Evolutionary conservation across 2,113 vertebrate species (phyloP), one percentile per base, ranked within the genome.

Genomic region (Mirounga angustirostris): DNA sequence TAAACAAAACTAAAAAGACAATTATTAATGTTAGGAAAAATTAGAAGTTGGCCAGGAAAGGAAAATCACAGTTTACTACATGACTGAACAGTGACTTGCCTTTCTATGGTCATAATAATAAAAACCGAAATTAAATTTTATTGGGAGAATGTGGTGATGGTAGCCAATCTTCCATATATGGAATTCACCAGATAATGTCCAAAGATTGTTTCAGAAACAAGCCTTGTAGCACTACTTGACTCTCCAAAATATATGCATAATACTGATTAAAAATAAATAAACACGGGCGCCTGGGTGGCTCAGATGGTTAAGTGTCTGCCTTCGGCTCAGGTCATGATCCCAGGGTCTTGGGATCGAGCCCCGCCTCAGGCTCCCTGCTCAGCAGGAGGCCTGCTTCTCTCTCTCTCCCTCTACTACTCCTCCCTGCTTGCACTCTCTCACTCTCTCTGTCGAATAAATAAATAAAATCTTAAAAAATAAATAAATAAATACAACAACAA

Each of bases 1-100:
- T 76, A 93, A 89, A 40, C 78, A 76, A 40, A 93, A 76, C 36
- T 33, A 84, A 78, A 95, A 89, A 59, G 24, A 76, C 14, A 82
- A 52, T 28, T 71, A 92, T 71, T 61, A 84, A 92, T 54, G 22
- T 61, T 24, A 89, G 4, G 56, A 40, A 95, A 97, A 89, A 65
- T 78, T 63, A 76, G 73, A 94, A 22, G 24, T 36, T 52, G 76
- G 54, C 46, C 85, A 93, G 63, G 50, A 81, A 90, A 87, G 50
- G 65, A 86, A 90, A 90, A 93, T 59, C 36, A 85, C 3, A 79
- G 30, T 65, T 71, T 86, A 73, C 16, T 43, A 74, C 6, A 46
- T 10, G 46, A 30, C 56, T 91, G 73, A 91, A 63, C 78, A 78
- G 33, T 65, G 81, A 89, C 54, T 85, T 73, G 63, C 22, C 30